A percentile compares a stretch with the other conserved stretches of the same genome.
phyloP scores from a whole-genome alignment of 2,888 invertebrate species.

The Torymus tubicola region DNA sequence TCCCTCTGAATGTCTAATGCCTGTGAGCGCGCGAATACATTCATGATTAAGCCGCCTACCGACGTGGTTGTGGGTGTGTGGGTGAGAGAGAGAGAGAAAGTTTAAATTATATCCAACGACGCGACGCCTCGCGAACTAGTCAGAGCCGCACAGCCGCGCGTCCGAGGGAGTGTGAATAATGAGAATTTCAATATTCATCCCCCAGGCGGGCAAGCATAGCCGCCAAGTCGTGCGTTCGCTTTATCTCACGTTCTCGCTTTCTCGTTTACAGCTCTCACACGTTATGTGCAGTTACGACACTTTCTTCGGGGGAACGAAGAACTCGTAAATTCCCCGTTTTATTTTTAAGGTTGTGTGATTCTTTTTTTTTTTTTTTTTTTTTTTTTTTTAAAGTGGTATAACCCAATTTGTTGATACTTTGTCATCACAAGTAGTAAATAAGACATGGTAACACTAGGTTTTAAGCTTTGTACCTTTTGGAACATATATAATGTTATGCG shows the following conservation, averaged over 20 bases:
- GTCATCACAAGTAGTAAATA: no score
- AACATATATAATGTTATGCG: no score
- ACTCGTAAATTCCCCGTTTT: no score
- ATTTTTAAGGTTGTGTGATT: no score
- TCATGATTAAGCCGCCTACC: conserved; percentile 69
- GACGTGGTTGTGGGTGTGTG: conserved; percentile 59
- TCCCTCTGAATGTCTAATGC: conserved; percentile 65
- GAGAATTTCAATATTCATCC: conserved; percentile 74
- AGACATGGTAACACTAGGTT: no score
- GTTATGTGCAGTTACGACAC: no score
- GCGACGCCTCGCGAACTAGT: conserved; percentile 33
- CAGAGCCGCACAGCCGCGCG: background rate
- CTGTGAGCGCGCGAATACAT: conserved; percentile 63
- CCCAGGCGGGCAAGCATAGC: conserved; percentile 49
- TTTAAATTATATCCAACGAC: conserved; percentile 72
- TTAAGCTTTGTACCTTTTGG: no score
- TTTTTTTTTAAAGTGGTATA: no score
- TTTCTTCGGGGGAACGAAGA: no score
- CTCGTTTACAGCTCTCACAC: no score
- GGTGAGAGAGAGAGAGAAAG: conserved; percentile 62
- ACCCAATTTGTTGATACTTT: no score
- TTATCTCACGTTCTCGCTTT: conserved; percentile 3
- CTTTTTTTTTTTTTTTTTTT: no score
- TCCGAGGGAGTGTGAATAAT: conserved; percentile 65
- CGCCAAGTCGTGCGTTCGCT: conserved; percentile 43